Evolutionary conservation across 2,797 vertebrate species (phyloP).

Genomic region (Cynopterus sphinx): DNA sequence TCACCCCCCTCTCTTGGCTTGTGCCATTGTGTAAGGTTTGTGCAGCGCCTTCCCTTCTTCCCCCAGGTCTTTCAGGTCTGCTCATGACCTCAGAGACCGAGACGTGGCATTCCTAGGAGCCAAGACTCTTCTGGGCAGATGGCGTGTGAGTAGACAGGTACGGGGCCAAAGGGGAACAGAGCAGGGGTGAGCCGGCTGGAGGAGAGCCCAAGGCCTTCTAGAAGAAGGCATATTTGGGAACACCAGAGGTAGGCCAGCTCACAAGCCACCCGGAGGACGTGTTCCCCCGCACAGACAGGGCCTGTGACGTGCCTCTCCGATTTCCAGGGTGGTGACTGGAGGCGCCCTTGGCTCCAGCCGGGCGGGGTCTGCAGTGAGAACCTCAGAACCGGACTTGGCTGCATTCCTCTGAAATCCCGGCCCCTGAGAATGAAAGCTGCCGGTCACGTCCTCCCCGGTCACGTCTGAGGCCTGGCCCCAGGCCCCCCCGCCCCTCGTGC

Average conservation of each 20-base stretch:
- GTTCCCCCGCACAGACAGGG: neutral
- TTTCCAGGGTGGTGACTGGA: conserved; percentile 63
- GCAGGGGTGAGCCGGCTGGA: neutral
- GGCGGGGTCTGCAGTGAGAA: conserved; percentile 75
- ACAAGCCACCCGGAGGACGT: conserved; percentile 37
- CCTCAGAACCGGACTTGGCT: conserved; percentile 71
- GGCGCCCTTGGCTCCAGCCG: conserved; percentile 67
- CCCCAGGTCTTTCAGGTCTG: neutral
- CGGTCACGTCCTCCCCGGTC: conserved; percentile 72
- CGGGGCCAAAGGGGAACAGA: neutral
- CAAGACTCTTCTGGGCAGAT: neutral
- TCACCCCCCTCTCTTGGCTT: too few species aligned
- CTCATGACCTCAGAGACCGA: neutral
- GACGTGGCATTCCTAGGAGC: neutral
- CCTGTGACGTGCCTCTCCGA: conserved; percentile 31
- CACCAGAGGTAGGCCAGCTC: neutral
- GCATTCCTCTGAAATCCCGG: conserved; percentile 69
- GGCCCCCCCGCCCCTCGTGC: neutral
- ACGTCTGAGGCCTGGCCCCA: conserved; percentile 41
- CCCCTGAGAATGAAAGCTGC: conserved; percentile 63
- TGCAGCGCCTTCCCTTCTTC: neutral
- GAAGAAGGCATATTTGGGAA: neutral
- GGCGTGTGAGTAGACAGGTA: neutral
- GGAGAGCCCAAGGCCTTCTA: neutral
- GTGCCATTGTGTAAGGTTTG: neutral